Conservation (phyloP, 2,797 vertebrate species). For the Sebastes kiyomatsui region DNA sequence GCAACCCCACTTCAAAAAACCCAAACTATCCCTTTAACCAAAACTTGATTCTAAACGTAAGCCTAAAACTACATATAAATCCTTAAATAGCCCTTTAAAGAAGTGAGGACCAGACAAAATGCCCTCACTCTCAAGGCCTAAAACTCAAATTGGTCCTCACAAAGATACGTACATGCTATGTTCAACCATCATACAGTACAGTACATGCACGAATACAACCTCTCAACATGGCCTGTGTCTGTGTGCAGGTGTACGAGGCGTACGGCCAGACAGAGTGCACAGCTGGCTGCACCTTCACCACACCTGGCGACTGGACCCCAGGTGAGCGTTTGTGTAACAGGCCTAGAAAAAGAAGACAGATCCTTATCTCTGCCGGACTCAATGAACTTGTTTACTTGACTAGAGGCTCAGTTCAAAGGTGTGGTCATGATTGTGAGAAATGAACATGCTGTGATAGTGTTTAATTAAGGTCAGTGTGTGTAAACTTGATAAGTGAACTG, state of each 20-base stretch:
- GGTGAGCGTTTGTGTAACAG: constrained; percentile 76
- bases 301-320: constrained; percentile 98
- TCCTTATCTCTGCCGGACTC: background rate
- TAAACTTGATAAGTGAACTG: background rate
- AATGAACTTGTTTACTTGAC: background rate
- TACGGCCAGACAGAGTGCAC: constrained; percentile 99
- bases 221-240: background rate
- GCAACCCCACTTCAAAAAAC: too few relatives aligned
- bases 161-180: background rate
- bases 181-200: background rate
- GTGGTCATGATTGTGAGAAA: background rate
- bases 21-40: background rate
- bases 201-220: background rate
- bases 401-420: constrained; percentile 1
- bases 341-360: background rate
- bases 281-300: constrained; percentile 97
- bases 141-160: background rate
- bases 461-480: background rate
- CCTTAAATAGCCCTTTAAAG: background rate
- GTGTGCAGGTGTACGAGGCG: constrained; percentile 91
- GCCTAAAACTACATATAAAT: background rate
- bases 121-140: too few relatives aligned
- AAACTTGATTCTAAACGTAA: background rate
- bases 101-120: background rate
- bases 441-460: background rate